A percentile compares a stretch with the other conserved stretches of the same genome.
Conservation (phyloP, 2,888 invertebrate genomes). For the Molorchus minor region DNA sequence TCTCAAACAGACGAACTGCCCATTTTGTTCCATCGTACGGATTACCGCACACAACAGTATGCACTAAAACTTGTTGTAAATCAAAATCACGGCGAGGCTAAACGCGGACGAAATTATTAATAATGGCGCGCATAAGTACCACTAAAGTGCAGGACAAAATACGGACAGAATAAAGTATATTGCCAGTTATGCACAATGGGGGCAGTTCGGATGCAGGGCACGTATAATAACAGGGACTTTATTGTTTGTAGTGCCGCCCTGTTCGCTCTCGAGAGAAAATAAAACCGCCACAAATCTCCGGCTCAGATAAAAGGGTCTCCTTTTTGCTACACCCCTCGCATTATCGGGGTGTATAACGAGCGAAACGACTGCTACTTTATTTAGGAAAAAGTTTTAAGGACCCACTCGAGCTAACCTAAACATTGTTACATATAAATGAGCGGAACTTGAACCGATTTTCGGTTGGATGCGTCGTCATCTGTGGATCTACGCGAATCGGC, state of each 20-base stretch:
- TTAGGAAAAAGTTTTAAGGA: constrained; percentile 46
- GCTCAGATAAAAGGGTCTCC: constrained; percentile 41
- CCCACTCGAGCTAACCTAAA: constrained; percentile 29
- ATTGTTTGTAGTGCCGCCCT: constrained; percentile 55
- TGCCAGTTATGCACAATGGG: constrained; percentile 42
- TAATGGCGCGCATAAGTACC: constrained; percentile 32
- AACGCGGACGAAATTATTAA: constrained; percentile 26
- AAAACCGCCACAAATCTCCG: constrained; percentile 56
- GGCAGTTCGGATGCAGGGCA: constrained; percentile 49
- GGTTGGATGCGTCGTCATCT: no score
- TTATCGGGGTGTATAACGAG: constrained; percentile 49
- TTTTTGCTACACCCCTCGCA: constrained; percentile 45
- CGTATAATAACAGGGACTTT: constrained; percentile 52
- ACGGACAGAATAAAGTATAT: constrained; percentile 39
- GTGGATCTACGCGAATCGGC: no score
- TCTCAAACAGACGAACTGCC: constrained; percentile 3
- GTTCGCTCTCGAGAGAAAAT: constrained; percentile 52
- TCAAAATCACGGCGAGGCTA: constrained; percentile 6
- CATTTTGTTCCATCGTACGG: neutral
- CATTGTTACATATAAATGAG: constrained; percentile 26
- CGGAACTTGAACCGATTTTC: no score
- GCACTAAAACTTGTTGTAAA: constrained; percentile 15
- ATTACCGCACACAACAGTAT: constrained; percentile 11
- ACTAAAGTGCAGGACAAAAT: constrained; percentile 38
- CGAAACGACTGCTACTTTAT: constrained; percentile 49